Evolutionary conservation across 2,888 invertebrate species (phyloP).

Genomic region (Anthrax anthrax): DNA sequence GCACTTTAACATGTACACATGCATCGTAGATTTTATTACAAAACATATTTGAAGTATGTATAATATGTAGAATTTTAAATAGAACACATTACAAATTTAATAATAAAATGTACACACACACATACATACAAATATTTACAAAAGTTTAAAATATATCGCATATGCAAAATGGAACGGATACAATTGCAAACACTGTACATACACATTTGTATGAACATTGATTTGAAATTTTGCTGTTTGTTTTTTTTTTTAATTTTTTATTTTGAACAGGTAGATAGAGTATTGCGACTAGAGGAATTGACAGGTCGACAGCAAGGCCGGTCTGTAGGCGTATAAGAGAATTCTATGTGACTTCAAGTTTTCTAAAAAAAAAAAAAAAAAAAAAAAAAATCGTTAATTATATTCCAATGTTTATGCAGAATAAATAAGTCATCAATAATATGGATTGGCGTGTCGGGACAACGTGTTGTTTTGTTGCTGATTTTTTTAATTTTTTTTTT

Average conservation of each 20-base stretch:
- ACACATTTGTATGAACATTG: background rate
- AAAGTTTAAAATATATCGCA: background rate
- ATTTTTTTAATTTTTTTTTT: no score
- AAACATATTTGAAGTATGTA: no score
- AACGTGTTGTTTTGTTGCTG: no score
- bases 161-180: background rate
- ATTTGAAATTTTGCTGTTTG: background rate
- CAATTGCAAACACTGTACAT: no score
- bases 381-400: slow-evolving; percentile 20
- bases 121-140: background rate
- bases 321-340: slow-evolving; percentile 16
- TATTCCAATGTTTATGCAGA: slow-evolving; percentile 19
- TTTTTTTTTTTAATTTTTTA: background rate
- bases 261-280: slow-evolving; percentile 6
- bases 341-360: no score
- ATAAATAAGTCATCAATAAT: slow-evolving; percentile 21
- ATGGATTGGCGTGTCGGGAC: slow-evolving; percentile 18
- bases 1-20: no score
- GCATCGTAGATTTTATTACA: no score
- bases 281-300: slow-evolving; percentile 9
- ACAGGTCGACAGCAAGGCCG: slow-evolving; percentile 15
- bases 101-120: background rate
- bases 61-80: no score
- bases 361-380: no score
- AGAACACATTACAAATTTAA: no score